These are phyloP conservation scores for Nasonovia ribisnigri DNA, from an alignment of 2,888 invertebrate species.

Conservation along the genomic window DNA sequence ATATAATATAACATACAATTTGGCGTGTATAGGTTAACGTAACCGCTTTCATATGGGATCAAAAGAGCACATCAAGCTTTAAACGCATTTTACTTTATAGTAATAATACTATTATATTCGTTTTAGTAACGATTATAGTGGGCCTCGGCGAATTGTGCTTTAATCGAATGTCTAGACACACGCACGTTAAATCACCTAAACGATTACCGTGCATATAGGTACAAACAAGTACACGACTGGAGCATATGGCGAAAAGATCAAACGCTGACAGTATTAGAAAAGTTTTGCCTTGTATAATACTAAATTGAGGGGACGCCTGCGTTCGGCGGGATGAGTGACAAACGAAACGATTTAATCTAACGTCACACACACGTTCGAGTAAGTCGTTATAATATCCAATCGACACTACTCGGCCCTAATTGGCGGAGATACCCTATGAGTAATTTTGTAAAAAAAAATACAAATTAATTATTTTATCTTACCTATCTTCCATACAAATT, in stretches of 20 bases:
- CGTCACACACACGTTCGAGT: neutral
- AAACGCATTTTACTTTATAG: neutral
- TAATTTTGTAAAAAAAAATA: no score
- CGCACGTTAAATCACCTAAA: neutral
- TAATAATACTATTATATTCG: neutral
- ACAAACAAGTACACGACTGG: neutral
- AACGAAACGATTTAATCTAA: conserved; percentile 2
- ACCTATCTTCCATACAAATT: no score
- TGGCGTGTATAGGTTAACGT: neutral
- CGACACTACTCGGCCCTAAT: no score
- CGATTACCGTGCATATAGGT: neutral
- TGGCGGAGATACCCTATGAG: no score
- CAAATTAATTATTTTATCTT: no score
- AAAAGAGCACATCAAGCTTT: neutral
- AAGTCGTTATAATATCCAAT: no score
- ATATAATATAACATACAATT: neutral
- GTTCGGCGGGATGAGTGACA: neutral
- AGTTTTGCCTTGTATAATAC: neutral
- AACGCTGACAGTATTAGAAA: neutral
- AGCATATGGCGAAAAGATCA: neutral
- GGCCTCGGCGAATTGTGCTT: neutral
- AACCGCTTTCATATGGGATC: neutral
- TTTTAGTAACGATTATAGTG: neutral
- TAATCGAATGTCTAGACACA: neutral
- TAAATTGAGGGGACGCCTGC: neutral